Percentiles rank a stretch among this genome's conserved stretches.
Evolutionary conservation across 2,797 vertebrate genomes (phyloP).

Genomic region (Halcyon chelicuti): DNA sequence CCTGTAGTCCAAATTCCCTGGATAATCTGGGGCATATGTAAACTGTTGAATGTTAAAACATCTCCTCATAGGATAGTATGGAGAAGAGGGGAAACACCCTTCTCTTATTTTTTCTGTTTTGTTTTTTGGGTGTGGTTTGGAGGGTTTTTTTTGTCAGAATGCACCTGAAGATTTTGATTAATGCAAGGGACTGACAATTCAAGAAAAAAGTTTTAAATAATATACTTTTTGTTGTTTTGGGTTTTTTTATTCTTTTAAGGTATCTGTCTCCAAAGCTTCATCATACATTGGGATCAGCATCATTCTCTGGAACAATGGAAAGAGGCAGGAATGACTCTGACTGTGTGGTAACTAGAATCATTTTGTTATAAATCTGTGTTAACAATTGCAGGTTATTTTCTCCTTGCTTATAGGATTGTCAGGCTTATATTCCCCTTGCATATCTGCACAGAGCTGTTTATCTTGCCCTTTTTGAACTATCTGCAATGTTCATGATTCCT

Average conservation of each 20-base stretch:
- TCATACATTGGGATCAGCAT: background rate
- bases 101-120: background rate
- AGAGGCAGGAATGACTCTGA: background rate
- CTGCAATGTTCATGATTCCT: background rate
- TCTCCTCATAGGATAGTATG: background rate
- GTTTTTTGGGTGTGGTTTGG: no score
- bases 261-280: constrained; percentile 77
- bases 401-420: background rate
- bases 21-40: background rate
- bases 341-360: constrained; percentile 56
- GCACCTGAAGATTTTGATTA: background rate
- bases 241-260: constrained; percentile 38
- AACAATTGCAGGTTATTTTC: background rate
- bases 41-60: background rate
- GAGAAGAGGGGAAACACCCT: background rate
- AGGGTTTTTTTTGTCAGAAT: background rate
- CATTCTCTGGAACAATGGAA: background rate
- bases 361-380: background rate
- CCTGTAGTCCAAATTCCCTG: background rate
- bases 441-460: background rate
- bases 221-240: background rate
- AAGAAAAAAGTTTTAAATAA: background rate
- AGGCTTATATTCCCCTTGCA: background rate
- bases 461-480: background rate
- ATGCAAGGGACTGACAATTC: background rate